Conservation (phyloP, 2,797 vertebrate species). For the Syncerus caffer region DNA sequence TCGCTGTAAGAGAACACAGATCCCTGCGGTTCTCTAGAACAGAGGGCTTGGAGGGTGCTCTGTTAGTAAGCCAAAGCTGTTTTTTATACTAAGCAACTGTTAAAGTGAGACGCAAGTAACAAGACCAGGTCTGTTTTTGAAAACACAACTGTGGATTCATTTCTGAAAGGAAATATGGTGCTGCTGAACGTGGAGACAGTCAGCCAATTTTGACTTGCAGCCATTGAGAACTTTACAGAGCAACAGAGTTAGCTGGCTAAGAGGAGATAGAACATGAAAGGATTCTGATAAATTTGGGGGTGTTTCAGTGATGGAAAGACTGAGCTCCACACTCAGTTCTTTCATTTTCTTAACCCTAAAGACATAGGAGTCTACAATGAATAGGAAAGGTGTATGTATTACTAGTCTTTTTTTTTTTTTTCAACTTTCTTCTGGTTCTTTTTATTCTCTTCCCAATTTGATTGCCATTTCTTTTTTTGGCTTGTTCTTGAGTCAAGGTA, state of each 20-base stretch:
- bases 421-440: background rate
- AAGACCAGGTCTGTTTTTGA: background rate
- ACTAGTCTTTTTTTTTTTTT: background rate
- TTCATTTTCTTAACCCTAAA: background rate
- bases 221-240: background rate
- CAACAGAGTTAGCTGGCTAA: background rate
- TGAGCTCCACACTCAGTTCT: background rate
- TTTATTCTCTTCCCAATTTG: background rate
- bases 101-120: background rate
- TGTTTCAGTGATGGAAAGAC: background rate
- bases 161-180: background rate
- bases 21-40: background rate
- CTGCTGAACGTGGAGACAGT: background rate
- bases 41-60: background rate
- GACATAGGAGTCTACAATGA: background rate
- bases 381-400: background rate
- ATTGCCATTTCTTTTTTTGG: background rate
- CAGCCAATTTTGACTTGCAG: background rate
- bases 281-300: background rate
- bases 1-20: background rate
- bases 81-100: background rate
- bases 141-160: background rate
- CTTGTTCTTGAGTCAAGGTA: background rate
- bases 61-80: background rate
- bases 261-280: background rate